Conservation (phyloP, 23 tunicate species). For the Clavelina lepadiformis region DNA sequence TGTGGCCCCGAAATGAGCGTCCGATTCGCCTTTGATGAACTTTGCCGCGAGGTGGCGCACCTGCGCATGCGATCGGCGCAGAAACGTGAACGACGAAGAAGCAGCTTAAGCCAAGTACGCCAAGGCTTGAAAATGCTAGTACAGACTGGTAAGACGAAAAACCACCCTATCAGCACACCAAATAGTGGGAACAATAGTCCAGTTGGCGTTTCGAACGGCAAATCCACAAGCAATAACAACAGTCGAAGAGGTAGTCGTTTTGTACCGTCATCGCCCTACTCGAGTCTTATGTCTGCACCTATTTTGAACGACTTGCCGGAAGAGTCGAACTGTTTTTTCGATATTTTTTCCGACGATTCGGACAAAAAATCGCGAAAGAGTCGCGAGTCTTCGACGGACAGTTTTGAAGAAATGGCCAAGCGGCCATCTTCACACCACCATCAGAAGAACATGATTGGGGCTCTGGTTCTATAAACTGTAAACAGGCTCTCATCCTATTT, state of each 20-base stretch:
- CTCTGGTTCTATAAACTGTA: neutral
- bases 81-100: slow-evolving; percentile 57
- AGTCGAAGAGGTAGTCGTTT: slow-evolving; percentile 23
- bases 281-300: slow-evolving; percentile 58
- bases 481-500: too few species aligned
- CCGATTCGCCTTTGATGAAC: slow-evolving; percentile 83
- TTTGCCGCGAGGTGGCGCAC: slow-evolving; percentile 85
- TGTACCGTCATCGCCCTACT: slow-evolving; percentile 46
- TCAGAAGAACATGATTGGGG: slow-evolving; percentile 4
- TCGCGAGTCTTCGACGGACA: slow-evolving; percentile 21
- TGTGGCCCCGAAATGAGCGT: slow-evolving; percentile 58
- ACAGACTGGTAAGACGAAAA: slow-evolving; percentile 58
- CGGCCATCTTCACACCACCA: slow-evolving; percentile 13
- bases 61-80: slow-evolving; percentile 28
- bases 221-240: slow-evolving; percentile 2
- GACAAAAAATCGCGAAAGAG: slow-evolving; percentile 15
- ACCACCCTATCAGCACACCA: slow-evolving; percentile 13
- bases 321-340: slow-evolving; percentile 13
- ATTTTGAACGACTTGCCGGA: slow-evolving; percentile 60
- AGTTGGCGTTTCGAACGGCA: slow-evolving; percentile 13
- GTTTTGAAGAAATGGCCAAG: slow-evolving; percentile 1
- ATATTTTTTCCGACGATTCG: neutral
- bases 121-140: slow-evolving; percentile 79
- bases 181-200: slow-evolving; percentile 35
- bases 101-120: slow-evolving; percentile 68